Conservation (phyloP, 2,113 vertebrate species). For the Macrotis lagotis region DNA sequence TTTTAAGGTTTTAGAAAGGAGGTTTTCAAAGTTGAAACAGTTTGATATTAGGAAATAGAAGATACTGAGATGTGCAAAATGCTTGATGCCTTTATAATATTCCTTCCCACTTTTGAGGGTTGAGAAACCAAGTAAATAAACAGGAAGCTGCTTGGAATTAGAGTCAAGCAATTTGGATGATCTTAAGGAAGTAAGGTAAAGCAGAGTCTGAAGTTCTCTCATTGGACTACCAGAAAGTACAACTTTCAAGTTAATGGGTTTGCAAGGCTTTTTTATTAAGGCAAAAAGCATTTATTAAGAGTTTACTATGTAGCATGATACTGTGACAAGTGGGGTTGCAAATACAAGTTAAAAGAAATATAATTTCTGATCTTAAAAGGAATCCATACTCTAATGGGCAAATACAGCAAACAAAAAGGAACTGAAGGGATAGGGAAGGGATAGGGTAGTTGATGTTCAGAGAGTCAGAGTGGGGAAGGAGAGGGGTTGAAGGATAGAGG, state of each 20-base stretch:
- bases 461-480: background rate
- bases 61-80: background rate
- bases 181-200: background rate
- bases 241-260: background rate
- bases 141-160: background rate
- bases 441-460: background rate
- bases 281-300: background rate
- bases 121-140: background rate
- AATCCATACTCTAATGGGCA: background rate
- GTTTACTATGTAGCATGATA: background rate
- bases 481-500: background rate
- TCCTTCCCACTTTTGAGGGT: background rate
- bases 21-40: background rate
- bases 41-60: background rate
- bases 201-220: background rate
- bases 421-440: background rate
- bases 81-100: background rate
- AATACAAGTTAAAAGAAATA: background rate
- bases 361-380: background rate
- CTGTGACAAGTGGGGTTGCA: background rate
- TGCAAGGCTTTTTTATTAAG: background rate
- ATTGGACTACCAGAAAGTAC: background rate
- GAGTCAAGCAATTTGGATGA: background rate
- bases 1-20: background rate
- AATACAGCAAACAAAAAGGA: constrained; percentile 1